Conservation (phyloP, 2,797 vertebrate species). For the Sarcophilus harrisii region DNA sequence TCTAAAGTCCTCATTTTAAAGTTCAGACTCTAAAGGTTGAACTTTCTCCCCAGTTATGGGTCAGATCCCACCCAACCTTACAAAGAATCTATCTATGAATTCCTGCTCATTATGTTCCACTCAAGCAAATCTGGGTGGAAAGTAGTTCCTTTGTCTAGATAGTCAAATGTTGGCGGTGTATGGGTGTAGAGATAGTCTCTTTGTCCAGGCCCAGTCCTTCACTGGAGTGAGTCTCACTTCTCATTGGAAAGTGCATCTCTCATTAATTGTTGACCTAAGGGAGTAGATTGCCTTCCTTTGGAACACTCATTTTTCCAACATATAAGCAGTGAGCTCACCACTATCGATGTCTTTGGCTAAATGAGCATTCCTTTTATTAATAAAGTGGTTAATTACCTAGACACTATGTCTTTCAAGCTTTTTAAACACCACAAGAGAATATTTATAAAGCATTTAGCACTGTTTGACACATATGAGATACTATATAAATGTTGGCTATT, state of each 20-base stretch:
- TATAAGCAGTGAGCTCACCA: accelerated
- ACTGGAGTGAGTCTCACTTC: not conserved
- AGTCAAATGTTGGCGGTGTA: too few relatives aligned
- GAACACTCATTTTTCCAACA: not conserved
- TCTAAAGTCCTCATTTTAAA: too few relatives aligned
- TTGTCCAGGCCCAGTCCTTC: too few relatives aligned
- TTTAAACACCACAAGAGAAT: not conserved
- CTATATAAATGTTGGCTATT: not conserved
- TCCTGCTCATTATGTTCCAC: not conserved
- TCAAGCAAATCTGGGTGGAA: not conserved
- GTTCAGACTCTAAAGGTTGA: not conserved
- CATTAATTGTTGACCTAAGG: not conserved
- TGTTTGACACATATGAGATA: not conserved
- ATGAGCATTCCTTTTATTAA: not conserved
- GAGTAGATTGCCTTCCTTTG: not conserved
- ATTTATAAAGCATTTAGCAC: not conserved
- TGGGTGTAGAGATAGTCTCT: too few relatives aligned
- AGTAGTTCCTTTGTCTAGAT: not conserved
- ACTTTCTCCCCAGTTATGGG: not conserved
- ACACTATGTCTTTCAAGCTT: too few relatives aligned
- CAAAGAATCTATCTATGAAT: not conserved
- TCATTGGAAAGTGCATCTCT: not conserved
- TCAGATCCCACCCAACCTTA: not conserved
- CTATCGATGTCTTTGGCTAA: not conserved
- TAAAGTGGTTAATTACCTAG: too few relatives aligned